Evolutionary conservation across 2,797 vertebrate genomes (phyloP), one percentile per base, ranked within the genome.

Genomic region (Platyrinchus mystaceus): DNA sequence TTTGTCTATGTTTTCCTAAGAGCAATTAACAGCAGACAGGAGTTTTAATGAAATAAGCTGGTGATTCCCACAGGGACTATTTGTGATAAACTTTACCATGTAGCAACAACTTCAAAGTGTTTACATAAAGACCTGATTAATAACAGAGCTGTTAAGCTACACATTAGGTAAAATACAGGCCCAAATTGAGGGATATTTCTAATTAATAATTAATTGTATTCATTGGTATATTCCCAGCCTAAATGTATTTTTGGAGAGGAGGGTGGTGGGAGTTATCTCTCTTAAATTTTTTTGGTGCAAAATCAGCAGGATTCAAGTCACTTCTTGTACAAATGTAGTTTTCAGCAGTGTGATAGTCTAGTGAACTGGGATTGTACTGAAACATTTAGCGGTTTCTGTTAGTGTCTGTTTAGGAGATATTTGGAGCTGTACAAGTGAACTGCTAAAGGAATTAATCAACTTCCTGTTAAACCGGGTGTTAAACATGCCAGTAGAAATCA

Each of bases 41-140:
- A 97, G 85, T 96, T 97, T 96, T 97, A 97, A 97, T 97, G 96
- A 97, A 97, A 96, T 95, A 85, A 96, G 93, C 82, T 93, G 91
- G 89, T 91, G 90, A 96, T 97, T 97, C 96, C 97, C 97, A 95
- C 36, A 69, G 97, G 97, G 93, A 95, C 91, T 94, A 90, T 97
- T 97, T 97, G 93, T 96, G 94, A 93, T 71, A 91, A 97, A 93
- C 74, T 75, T 95, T 95, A 95, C 90, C 69, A 95, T 97, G 87
- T 27, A 97, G 88, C 85, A 90, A 39, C 84, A 82, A 60, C 93
- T 96, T 97, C 88, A 21, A 93, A 93, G 89, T 95, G 70, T 97
- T 97, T 98, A 96, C 55, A 46, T 97, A 97, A 97, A 96, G 95
- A 92, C 92, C 68, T 97, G 97, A 97, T 98, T 97, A 98, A 98